These are phyloP conservation scores for Cryptoleucopteryx plumbea DNA, from an alignment of 2,113 vertebrate species.

Conservation along the genomic window DNA sequence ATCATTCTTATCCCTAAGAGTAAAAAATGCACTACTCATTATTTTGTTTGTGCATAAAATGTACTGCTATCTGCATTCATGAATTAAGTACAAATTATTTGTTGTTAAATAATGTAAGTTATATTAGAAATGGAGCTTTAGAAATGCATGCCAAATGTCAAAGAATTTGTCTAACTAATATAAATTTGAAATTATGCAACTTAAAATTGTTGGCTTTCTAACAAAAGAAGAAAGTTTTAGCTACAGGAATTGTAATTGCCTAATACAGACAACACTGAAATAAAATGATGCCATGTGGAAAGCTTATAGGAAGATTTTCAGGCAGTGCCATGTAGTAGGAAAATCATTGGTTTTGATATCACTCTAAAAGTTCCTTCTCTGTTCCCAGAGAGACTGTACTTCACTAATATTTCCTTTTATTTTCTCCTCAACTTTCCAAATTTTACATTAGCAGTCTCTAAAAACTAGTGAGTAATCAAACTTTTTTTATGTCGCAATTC, in stretches of 20 bases:
- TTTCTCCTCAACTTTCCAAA: background rate
- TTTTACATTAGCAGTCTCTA: background rate
- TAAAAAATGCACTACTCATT: background rate
- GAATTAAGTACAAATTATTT: background rate
- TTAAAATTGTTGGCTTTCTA: background rate
- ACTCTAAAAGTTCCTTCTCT: background rate
- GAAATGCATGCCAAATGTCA: background rate
- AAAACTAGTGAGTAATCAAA: background rate
- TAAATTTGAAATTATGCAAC: background rate
- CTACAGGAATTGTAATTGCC: background rate
- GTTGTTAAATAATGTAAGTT: background rate
- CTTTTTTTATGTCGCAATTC: fast-evolving
- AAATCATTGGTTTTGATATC: fast-evolving
- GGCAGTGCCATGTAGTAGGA: background rate
- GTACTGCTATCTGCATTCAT: background rate
- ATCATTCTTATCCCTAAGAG: background rate
- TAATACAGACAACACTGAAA: background rate
- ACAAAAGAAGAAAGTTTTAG: background rate
- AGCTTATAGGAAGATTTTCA: background rate
- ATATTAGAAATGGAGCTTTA: background rate
- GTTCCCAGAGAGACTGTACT: background rate
- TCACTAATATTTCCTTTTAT: background rate
- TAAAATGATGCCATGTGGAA: background rate
- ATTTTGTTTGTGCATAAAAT: background rate
- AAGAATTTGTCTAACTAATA: background rate